A percentile compares a stretch with the other conserved stretches of the same genome.
Conservation (phyloP, 2,888 invertebrate genomes). For the Lepidochrysops patricia region DNA sequence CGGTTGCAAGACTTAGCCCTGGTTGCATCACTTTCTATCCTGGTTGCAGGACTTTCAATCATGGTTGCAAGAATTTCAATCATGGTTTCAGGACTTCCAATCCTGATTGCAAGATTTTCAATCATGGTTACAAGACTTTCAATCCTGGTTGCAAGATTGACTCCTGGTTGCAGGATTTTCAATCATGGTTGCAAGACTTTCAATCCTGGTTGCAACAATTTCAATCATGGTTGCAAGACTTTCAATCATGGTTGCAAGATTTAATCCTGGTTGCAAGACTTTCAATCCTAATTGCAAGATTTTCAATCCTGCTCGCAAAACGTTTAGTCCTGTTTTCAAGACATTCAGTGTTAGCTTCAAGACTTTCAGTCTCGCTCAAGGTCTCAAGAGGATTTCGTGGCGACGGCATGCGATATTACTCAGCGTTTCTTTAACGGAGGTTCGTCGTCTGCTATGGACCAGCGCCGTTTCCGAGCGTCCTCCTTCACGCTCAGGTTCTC, state of each 20-base stretch:
- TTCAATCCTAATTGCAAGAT: no score
- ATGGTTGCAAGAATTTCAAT: neutral
- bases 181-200: no score
- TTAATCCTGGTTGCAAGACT: no score
- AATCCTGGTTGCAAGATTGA: neutral
- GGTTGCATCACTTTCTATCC: neutral
- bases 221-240: no score
- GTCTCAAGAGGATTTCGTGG: conserved; percentile 18
- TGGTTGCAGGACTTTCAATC: neutral
- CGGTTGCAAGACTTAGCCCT: neutral
- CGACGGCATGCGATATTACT: conserved; percentile 26
- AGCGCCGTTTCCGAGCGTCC: conserved; percentile 70
- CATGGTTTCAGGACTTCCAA: neutral
- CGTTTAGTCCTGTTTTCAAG: no score
- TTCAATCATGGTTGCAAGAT: no score
- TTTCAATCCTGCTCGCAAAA: no score
- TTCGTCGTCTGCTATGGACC: conserved; percentile 74
- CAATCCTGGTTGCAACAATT: no score
- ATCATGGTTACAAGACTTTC: no score
- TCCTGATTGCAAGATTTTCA: neutral
- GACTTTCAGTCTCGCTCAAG: neutral
- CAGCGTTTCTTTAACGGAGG: conserved; percentile 64
- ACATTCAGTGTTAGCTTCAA: neutral
- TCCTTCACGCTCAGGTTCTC: conserved; percentile 71
- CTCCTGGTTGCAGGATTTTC: neutral